phyloP scores from a whole-genome alignment of 2,797 vertebrate species.

The Rhynchotus rufescens region DNA sequence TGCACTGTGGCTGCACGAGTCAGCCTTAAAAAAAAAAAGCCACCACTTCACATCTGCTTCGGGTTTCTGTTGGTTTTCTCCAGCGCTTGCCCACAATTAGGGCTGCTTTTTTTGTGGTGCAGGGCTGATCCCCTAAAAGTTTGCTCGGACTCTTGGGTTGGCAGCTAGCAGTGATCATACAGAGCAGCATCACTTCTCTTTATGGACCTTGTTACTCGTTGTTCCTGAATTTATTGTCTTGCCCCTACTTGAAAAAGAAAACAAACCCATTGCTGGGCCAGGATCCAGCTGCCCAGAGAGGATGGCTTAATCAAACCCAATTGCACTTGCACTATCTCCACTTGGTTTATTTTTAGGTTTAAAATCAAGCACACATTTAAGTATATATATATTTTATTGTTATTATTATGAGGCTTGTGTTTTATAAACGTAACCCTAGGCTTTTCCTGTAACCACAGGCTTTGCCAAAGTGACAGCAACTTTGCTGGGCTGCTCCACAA shows the following conservation, averaged over 20 bases:
- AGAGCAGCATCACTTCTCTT: not conserved
- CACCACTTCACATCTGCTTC: conserved; percentile 60
- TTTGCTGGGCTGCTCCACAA: not conserved
- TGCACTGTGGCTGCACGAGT: fast-evolving
- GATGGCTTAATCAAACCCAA: not conserved
- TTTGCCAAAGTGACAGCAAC: not conserved
- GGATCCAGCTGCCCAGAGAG: not conserved
- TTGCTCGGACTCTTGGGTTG: not conserved
- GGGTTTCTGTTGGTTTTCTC: conserved; percentile 28
- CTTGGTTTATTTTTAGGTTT: not conserved
- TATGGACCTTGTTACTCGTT: not conserved
- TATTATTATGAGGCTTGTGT: not conserved
- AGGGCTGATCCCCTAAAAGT: not conserved
- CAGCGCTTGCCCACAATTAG: conserved; percentile 1
- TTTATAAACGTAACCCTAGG: not conserved
- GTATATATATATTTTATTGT: not conserved
- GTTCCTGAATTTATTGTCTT: not conserved
- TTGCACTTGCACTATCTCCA: not conserved
- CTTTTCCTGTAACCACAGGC: not conserved
- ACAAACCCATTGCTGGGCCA: not conserved
- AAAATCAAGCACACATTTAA: not conserved
- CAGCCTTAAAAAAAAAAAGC: conserved; percentile 50
- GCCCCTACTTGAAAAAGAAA: conserved; percentile 19
- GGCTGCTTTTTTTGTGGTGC: not conserved
- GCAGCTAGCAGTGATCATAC: not conserved